phyloP scores from a whole-genome alignment of 2,888 invertebrate species.

The Actias luna region DNA sequence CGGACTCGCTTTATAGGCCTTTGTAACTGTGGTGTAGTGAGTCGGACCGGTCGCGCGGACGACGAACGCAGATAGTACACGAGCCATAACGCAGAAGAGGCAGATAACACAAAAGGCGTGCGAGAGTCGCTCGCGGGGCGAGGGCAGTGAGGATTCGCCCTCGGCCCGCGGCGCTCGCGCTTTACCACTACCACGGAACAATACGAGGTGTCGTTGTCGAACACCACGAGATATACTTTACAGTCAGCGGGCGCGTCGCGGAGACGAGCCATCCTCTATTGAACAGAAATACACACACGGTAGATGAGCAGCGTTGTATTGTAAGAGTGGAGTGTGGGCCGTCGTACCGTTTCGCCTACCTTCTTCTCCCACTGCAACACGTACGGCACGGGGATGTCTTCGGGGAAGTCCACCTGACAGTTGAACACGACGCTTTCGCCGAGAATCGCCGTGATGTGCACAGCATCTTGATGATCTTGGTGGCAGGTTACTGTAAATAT shows the following conservation, averaged over 20 bases:
- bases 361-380: conserved; percentile 99
- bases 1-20: conserved; percentile 81
- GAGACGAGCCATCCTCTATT: conserved; percentile 78
- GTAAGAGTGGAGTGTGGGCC: conserved; percentile 81
- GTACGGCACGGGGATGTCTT: conserved; percentile 97
- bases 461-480: conserved; percentile 95
- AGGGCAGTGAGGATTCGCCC: conserved; percentile 54
- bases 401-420: conserved; percentile 98
- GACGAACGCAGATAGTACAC: conserved; percentile 63
- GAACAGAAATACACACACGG: conserved; percentile 82
- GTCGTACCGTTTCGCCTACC: conserved; percentile 98
- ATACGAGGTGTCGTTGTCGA: conserved; percentile 63
- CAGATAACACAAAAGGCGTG: conserved; percentile 72
- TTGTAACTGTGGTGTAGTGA: conserved; percentile 78
- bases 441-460: conserved; percentile 97
- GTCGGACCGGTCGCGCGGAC: conserved; percentile 53
- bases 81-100: conserved; percentile 74
- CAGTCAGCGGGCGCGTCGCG: conserved; percentile 76
- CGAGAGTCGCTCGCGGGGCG: conserved; percentile 65
- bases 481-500: conserved; percentile 84
- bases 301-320: conserved; percentile 80
- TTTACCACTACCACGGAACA: conserved; percentile 71
- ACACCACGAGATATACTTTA: conserved; percentile 73
- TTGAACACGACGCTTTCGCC: conserved; percentile 98
- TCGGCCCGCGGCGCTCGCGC: conserved; percentile 67